phyloP scores from a whole-genome alignment of 2,113 vertebrate genomes.

The Copsychus sechellarum region DNA sequence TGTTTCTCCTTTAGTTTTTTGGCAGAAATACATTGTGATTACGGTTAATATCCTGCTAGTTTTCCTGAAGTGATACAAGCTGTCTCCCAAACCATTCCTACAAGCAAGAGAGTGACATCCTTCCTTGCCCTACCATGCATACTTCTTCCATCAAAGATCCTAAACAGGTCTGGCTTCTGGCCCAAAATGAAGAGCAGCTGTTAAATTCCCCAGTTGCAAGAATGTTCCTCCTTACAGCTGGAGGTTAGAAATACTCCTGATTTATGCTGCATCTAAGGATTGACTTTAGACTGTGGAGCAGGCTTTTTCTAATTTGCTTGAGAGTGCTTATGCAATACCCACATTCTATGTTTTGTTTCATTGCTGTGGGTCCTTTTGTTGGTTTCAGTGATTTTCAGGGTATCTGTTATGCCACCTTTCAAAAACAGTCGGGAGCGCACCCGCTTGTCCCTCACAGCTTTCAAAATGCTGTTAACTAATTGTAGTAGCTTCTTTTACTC shows the following conservation, averaged over 20 bases:
- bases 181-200: neutral
- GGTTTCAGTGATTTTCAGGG: neutral
- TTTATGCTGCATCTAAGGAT: neutral
- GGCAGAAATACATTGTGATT: neutral
- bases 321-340: neutral
- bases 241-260: neutral
- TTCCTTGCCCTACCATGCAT: neutral
- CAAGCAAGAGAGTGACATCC: neutral
- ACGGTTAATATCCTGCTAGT: neutral
- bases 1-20: neutral
- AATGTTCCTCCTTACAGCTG: neutral
- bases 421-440: neutral
- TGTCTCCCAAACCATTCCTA: neutral
- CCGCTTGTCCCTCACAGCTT: neutral
- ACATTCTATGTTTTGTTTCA: neutral
- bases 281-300: neutral
- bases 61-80: neutral
- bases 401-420: rapidly evolving
- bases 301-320: neutral
- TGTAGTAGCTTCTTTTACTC: neutral
- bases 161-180: neutral
- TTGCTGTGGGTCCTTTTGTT: neutral
- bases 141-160: neutral
- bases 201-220: neutral
- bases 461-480: neutral